These are phyloP conservation scores for Odontamblyopus lacepedii DNA, from an alignment of 2,797 vertebrate species.

Conservation along the genomic window DNA sequence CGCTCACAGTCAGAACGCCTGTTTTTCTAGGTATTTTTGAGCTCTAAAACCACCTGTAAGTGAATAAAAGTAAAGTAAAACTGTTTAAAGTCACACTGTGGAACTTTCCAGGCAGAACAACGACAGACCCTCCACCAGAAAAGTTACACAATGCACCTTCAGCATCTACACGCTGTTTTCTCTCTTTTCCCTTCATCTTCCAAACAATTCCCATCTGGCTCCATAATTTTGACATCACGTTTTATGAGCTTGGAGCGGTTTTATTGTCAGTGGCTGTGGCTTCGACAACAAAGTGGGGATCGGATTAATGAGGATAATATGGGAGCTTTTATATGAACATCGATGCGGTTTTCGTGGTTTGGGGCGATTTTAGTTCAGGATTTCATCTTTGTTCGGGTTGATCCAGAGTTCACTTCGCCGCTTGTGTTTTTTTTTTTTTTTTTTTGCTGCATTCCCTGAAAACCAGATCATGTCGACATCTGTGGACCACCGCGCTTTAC, in stretches of 20 bases:
- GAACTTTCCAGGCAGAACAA: no score
- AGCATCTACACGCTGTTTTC: background rate
- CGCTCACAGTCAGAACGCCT: no score
- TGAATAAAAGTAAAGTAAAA: no score
- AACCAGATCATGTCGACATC: constrained; percentile 2
- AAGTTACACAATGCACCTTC: no score
- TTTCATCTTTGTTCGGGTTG: background rate
- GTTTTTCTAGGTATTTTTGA: no score
- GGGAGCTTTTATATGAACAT: constrained; percentile 10
- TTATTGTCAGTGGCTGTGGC: constrained; percentile 2
- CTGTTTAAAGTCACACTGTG: no score
- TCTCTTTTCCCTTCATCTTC: background rate
- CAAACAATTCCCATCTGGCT: background rate
- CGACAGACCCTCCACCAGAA: no score
- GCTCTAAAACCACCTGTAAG: no score
- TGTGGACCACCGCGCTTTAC: constrained; percentile 23
- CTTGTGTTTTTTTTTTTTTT: background rate
- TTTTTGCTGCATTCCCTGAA: background rate
- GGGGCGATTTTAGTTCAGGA: background rate
- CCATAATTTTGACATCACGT: background rate
- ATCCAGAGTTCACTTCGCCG: background rate
- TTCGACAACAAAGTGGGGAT: background rate
- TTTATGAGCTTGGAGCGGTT: background rate
- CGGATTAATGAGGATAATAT: background rate
- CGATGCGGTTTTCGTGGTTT: background rate